These are phyloP conservation scores for Danio aesculapii DNA, from an alignment of 2,797 vertebrate genomes.

Conservation along the genomic window DNA sequence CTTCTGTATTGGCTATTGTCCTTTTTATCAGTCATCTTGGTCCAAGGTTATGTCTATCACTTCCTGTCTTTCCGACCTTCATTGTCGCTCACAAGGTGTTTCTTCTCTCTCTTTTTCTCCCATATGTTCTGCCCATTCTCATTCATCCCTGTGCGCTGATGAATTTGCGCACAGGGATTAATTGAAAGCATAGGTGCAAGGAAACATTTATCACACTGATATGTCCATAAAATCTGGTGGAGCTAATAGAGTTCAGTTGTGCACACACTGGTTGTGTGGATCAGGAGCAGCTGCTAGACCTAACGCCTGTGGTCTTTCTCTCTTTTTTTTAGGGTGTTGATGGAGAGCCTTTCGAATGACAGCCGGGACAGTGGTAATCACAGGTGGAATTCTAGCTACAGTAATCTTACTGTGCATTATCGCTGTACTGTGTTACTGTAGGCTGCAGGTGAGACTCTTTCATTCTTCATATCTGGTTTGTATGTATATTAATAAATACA, in stretches of 20 bases:
- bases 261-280: neutral
- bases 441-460: constrained; percentile 89
- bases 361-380: constrained; percentile 99
- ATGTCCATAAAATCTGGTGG: constrained; percentile 29
- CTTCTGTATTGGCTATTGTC: constrained; percentile 9
- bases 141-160: constrained; percentile 1
- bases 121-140: constrained; percentile 35
- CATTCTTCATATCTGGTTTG: neutral
- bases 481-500: neutral
- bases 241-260: constrained; percentile 17
- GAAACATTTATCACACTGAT: neutral
- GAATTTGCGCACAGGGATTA: neutral
- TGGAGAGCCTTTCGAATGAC: constrained; percentile 99
- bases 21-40: constrained; percentile 22
- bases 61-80: constrained; percentile 2
- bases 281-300: neutral
- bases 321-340: constrained; percentile 79
- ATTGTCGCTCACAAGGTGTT: neutral
- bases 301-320: neutral
- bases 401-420: constrained; percentile 98
- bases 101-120: constrained; percentile 40
- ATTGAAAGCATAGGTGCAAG: neutral
- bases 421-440: constrained; percentile 96
- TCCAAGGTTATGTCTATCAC: constrained; percentile 21
- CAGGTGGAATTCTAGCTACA: constrained; percentile 98